These are phyloP conservation scores for Ips typographus DNA, from an alignment of 1,140 invertebrate species.

Conservation along the genomic window DNA sequence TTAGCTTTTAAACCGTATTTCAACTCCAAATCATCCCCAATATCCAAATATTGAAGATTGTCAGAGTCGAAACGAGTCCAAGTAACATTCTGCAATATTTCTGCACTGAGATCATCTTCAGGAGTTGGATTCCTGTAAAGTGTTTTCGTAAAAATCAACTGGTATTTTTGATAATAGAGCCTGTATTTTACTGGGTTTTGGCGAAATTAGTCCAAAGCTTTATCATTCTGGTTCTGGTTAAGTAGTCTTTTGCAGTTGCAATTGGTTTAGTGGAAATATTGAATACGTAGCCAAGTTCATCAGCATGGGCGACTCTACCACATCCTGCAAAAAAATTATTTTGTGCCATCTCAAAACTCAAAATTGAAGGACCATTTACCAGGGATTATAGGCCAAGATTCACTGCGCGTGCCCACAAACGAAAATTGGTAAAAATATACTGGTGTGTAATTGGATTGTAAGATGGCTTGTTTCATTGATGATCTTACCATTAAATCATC, in stretches of 20 bases:
- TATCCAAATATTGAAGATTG: slow-evolving; percentile 12
- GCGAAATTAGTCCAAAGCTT: slow-evolving; percentile 22
- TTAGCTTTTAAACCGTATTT: slow-evolving; percentile 3
- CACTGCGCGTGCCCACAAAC: slow-evolving; percentile 13
- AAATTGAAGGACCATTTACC: too few relatives aligned
- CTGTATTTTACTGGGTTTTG: slow-evolving; percentile 10
- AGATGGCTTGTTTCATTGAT: slow-evolving; percentile 11
- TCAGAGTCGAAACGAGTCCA: not conserved
- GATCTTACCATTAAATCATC: slow-evolving; percentile 12
- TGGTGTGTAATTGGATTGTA: slow-evolving; percentile 6
- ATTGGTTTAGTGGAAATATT: slow-evolving; percentile 17
- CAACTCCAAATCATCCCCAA: slow-evolving; percentile 10
- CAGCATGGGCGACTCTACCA: slow-evolving; percentile 13
- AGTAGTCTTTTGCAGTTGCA: slow-evolving; percentile 13
- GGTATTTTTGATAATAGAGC: too few relatives aligned
- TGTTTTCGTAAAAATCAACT: too few relatives aligned
- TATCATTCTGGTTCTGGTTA: slow-evolving; percentile 13
- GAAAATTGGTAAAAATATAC: slow-evolving; percentile 28
- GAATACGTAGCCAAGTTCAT: slow-evolving; percentile 15
- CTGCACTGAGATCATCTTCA: slow-evolving; percentile 1
- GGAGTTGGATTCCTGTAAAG: slow-evolving; percentile 27
- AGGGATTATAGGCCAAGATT: not conserved
- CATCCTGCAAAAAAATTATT: slow-evolving; percentile 1
- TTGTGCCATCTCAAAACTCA: not conserved
- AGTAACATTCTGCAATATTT: slow-evolving; percentile 5